Evolutionary conservation across 2,113 vertebrate species (phyloP), one percentile per base, ranked within the genome.

Genomic region (Vulpes ferrilata): DNA sequence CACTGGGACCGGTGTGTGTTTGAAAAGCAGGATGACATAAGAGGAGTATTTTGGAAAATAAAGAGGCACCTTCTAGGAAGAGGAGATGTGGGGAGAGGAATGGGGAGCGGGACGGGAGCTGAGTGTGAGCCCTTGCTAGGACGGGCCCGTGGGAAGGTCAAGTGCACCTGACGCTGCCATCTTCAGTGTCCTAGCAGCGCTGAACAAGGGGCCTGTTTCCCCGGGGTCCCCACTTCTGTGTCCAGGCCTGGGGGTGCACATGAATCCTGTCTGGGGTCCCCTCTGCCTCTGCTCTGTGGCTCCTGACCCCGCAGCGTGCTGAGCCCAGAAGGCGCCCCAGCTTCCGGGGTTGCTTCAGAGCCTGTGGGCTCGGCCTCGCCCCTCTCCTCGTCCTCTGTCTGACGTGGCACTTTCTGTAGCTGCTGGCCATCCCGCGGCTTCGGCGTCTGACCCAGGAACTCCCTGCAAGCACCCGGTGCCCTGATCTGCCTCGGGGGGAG

Each of bases 371-470:
- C 43, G 43, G 43, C 71, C 35, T 25, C 22, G 1, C 2, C 23
- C 2, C 53, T 23, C 32, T 5, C 64, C 2, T 43, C 5, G 4
- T 43, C 43, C 43, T 43, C 43, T 7, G 6, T 43, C 30, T 2
- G 8, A 3, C 5, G 7, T 2, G 2, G 48, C 30, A 3, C n/a
- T 15, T 3, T 25, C 38, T 7, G 20, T 13, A 16, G n/a, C 22
- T 9, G 3, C 30, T 2, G 1, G 2, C 4, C 17, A 3, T 11
- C 6, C 12, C 51, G 4, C 2, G 4, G 60, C 38, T 35, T 55
- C 32, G 1, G 32, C 0, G 25, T 8, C 32, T 11, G 4, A 67
- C 5, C 7, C 15, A 2, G 59, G 17, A 32, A 32, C 60, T 27
- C 57, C 43, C 35, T 10, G 43, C 19, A 27, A n/a, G 12, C 2